phyloP scores from a whole-genome alignment of 2,888 invertebrate genomes.

The Cheilosia grossa region DNA sequence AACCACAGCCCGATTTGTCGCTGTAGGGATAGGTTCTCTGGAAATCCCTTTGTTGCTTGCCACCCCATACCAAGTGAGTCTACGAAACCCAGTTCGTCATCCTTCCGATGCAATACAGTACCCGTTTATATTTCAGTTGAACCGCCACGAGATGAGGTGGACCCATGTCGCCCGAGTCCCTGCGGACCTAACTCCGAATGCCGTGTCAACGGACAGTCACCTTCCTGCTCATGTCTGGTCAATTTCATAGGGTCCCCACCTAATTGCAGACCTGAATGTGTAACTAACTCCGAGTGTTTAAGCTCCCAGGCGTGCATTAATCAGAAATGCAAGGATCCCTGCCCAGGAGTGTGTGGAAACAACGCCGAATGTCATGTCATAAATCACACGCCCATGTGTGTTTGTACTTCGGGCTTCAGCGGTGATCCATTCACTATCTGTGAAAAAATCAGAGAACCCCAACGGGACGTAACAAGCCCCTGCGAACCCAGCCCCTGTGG shows the following conservation, averaged over 20 bases:
- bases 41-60: slow-evolving; percentile 84
- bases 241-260: slow-evolving; percentile 90
- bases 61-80: slow-evolving; percentile 81
- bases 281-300: slow-evolving; percentile 90
- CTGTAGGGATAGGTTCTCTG: slow-evolving; percentile 84
- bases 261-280: slow-evolving; percentile 91
- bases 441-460: slow-evolving; percentile 76
- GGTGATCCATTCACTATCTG: slow-evolving; percentile 85
- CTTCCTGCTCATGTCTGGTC: slow-evolving; percentile 88
- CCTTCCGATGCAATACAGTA: slow-evolving; percentile 22
- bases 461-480: slow-evolving; percentile 82
- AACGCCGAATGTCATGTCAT: slow-evolving; percentile 85
- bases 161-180: slow-evolving; percentile 90
- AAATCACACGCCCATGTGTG: slow-evolving; percentile 86
- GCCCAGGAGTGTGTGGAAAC: slow-evolving; percentile 87
- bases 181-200: slow-evolving; percentile 92
- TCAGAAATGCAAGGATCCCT: slow-evolving; percentile 89
- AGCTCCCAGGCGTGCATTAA: slow-evolving; percentile 89
- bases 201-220: slow-evolving; percentile 86
- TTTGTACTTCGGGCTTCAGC: slow-evolving; percentile 84
- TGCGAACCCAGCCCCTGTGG: slow-evolving; percentile 91
- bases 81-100: neutral
- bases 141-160: slow-evolving; percentile 78
- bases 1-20: slow-evolving; percentile 91
- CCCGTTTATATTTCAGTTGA: slow-evolving; percentile 73